Base-by-base conservation (phyloP, 1,140 invertebrate species). In the Pinna nobilis region DNA sequence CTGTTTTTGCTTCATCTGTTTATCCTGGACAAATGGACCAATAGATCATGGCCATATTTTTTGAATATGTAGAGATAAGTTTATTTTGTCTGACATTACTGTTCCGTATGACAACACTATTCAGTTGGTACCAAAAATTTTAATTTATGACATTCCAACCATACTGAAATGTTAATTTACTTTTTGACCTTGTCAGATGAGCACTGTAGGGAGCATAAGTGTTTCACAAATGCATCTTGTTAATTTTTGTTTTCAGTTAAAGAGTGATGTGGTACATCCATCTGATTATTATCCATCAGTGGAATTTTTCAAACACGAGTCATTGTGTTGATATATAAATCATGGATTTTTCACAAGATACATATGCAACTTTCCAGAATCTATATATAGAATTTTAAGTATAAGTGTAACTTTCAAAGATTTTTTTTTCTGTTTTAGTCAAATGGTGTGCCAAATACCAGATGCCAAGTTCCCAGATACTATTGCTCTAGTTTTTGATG, bases 381-480 rank as follows among this genome's bases (percentile, higher is more conserved):
- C 30, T 23, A 18, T 11, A 28, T 53, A 5, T 23, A 53, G 13
- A 53, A 15, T 53, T 53, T 53, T n/a, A 23, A 23, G 13, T 23
- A 1, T 13, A 13, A 28, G 30, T 3, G n/a, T 4, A 23, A 53
- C 13, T 53, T 53, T 13, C 4, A 23, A 20, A 23, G 5, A 23
- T 15, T 53, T 53, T 53, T 63, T 41, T 50, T 15, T 30, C 20
- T 51, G 18, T 80, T 72, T 51, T 74, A 86, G 84, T 72, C 82
- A 86, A 53, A 69, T 85, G 68, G 74, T 79, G 23, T 55, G 47
- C 50, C 79, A 77, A 39, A 75, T 76, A 53, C 69, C 71, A 49
- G 82, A 83, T 76, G 77, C 79, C 28, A 86, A 80, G 33, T 86
- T 81, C 67, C 85, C 86, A 41, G 85, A 87, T 68, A 82, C 82